Evolutionary conservation across 2,113 vertebrate species (phyloP), one percentile per base, ranked within the genome.

Genomic region (Epinephelus lanceolatus): DNA sequence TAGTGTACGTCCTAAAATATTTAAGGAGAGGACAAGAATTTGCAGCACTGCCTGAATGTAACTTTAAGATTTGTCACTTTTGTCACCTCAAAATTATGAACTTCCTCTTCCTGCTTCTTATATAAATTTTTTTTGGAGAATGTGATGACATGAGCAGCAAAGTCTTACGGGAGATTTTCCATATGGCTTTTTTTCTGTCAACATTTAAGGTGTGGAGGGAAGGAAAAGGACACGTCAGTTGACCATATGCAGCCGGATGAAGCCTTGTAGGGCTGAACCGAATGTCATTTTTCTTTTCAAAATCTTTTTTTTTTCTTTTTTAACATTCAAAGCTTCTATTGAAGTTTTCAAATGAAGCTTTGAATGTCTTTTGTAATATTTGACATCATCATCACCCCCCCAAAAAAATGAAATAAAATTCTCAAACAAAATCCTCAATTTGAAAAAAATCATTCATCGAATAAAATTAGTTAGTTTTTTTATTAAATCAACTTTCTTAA

Each of bases 1-100:
- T 25, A 78, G 47, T 49, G 21, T 49, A 19, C n/a, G 4, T 69
- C 42, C 27, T 71, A 69, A 89, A 85, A 72, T 40, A 87, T 82
- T 72, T 72, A 71, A 79, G 60, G n/a, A 72, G 61, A 68, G 4
- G 12, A 42, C 33, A 75, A 77, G 5, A 59, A 30, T 75, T 65
- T 45, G n/a, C 59, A 78, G 60, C 52, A 71, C 27, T 17, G 60
- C 42, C 53, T 68, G 30, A 81, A 73, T 51, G 37, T 70, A 68
- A 68, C 62, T 73, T 78, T 86, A 73, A 47, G 25, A 84, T 83
- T n/a, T 80, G 72, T 56, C 73, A 83, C 49, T 88, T 83, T 23
- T 62, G 65, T 76, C 62, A 76, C 6, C 21, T 62, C 23, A 55
- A 84, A 78, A 55, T 62, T 19, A 78, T 55, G 2, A 77, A 78